Evolutionary conservation across 1,140 invertebrate species (phyloP), one percentile per base, ranked within the genome.

Genomic region (Drosophila mauritiana): DNA sequence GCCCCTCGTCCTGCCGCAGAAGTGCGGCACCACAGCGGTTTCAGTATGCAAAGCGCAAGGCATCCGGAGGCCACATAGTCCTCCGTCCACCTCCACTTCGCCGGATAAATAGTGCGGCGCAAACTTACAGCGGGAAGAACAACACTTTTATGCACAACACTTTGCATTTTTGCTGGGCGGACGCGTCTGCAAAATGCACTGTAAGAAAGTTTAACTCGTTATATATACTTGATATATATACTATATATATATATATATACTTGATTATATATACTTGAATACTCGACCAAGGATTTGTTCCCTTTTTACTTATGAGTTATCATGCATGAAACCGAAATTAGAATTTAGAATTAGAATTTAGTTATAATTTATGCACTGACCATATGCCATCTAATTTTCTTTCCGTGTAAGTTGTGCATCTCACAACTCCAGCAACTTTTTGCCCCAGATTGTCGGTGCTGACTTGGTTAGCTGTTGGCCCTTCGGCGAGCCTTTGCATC

Each of bases 131-230:
- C 56, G 53, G 58, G 34, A 34, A 53, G 56, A 62, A 43, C 46
- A 73, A 67, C 59, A 73, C 69, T 83, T 63, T 78, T 73, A 64
- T 83, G 75, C 75, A 62, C 49, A 61, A 64, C 62, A 74, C 80
- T 83, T 74, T 37, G 45, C 37, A 49, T 40, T 51, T 43, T 70
- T 12, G n/a, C 42, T 52, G 36, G 53, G 40, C 17, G 48, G 53
- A 22, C 31, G 48, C 51, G 43, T 13, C 52, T 37, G 36, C 46
- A 40, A 20, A 10, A 25, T 37, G 39, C 46, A 17, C 25, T 4
- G 43, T 13, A 46, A 22, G 20, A 46, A 13, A 22, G 20, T 45
- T 27, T 1, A 6, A 2, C 3, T n/a, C n/a, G 2, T 0, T 39
- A 13, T 4, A 42, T 42, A 42, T 17, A 8, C 7, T 8, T 10